Evolutionary conservation across 2,797 vertebrate species (phyloP), one percentile per base, ranked within the genome.

Genomic region (Streptopelia turtur): DNA sequence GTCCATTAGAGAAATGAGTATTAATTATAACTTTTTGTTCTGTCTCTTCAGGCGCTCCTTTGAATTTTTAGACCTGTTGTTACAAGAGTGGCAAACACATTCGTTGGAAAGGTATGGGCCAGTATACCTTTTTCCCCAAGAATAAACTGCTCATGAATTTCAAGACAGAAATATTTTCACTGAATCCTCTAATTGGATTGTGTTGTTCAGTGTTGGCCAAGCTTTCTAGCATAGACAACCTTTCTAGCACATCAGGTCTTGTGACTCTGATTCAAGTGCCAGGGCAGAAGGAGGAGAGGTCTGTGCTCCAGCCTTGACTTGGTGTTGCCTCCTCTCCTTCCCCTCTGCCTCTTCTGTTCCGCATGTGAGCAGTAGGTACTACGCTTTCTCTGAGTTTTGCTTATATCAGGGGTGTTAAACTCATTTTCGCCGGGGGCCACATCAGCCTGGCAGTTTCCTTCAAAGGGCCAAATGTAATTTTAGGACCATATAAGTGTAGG

Each of bases 21-120:
- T 71, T 94, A 88, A 95, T 93, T 89, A 49, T 18, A 61, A 28
- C 64, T 59, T 74, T 56, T 35, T 94, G 50, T 83, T 92, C 57
- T 91, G 25, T 86, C 72, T 78, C 97, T 59, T 76, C 95, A 99
- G 99, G 93, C 99, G 99, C 92, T 99, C 99, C 96, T 99, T 99
- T 97, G 99, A 99, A 91, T 99, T 99, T 97, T 97, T 99, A 98
- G 99, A 99, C 96, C 98, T 99, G 86, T 98, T 99, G 69, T 97
- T 99, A 66, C 99, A 99, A 90, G 99, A 99, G 96, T 99, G 99
- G 99, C 99, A 99, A 94, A 99, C 99, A 15, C 99, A 99, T 96
- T 99, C 99, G 4, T 91, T 99, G 89, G 99, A 99, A 98, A 98
- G 99, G 99, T 99, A 98, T 96, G 98, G 22, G 30, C 39, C 22